A percentile compares a stretch with the other conserved stretches of the same genome.
These are phyloP conservation scores for Hypsopygia costalis DNA, from an alignment of 2,888 invertebrate species.

Conservation along the genomic window DNA sequence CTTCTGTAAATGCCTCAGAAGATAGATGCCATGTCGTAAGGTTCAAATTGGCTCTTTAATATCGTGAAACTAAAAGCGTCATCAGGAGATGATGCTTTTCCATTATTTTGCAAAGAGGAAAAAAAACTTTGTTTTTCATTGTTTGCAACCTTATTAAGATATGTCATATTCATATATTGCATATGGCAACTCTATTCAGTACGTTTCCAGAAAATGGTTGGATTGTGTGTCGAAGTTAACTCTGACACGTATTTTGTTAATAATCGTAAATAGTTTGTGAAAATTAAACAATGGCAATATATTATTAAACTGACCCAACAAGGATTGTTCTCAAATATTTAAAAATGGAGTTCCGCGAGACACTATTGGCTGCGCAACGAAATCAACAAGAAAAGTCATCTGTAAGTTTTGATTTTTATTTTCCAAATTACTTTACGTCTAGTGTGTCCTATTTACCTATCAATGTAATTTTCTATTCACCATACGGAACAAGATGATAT, in stretches of 20 bases:
- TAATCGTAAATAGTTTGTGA: constrained; percentile 58
- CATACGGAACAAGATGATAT: background rate
- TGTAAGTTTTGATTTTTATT: constrained; percentile 52
- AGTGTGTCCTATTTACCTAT: constrained; percentile 1
- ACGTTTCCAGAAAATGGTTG: constrained; percentile 77
- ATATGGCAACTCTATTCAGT: constrained; percentile 47
- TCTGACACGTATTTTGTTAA: constrained; percentile 73
- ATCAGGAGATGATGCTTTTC: too few species aligned
- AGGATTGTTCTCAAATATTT: constrained; percentile 15
- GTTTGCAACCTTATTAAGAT: too few species aligned
- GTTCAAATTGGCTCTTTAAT: too few species aligned
- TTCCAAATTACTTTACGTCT: constrained; percentile 23
- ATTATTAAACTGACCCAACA: constrained; percentile 18
- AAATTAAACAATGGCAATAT: constrained; percentile 37
- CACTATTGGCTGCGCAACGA: constrained; percentile 69
- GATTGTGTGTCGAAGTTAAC: constrained; percentile 57
- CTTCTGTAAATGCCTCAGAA: too few species aligned
- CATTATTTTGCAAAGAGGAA: too few species aligned
- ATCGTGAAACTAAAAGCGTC: too few species aligned
- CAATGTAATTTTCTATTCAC: background rate
- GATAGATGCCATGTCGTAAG: too few species aligned
- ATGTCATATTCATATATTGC: too few species aligned
- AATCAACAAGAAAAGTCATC: constrained; percentile 79
- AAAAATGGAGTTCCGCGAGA: constrained; percentile 74
- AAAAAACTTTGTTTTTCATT: too few species aligned